Evolutionary conservation across 2,797 vertebrate species (phyloP), one percentile per base, ranked within the genome.

Genomic region (Anisognathus igniventris): DNA sequence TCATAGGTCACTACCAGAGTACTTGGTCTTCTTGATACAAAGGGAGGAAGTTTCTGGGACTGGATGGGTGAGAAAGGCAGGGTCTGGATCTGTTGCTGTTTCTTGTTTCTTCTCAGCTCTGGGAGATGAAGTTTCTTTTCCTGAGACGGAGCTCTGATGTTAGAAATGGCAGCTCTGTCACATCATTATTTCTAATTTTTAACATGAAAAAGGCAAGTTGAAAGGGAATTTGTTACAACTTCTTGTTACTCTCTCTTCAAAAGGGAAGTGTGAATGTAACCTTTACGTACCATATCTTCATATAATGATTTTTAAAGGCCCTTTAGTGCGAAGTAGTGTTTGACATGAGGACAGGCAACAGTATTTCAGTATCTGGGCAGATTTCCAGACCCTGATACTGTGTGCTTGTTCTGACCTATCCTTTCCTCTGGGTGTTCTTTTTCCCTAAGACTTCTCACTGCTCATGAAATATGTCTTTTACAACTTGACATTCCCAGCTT

Each of bases 171-270:
- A 62, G 21, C 23, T 81, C 67, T 85, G 64, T 71, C 84, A 83
- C 65, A 66, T 94, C 57, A 40, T 89, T 93, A 57, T 61, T 90
- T 92, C 68, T 65, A 30, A 31, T 89, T 94, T 87, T 87, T 83
- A 87, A 79, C 81, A 65, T 91, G 51, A 78, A 95, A 92, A 91
- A 92, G 40, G 25, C 42, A 58, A 86, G 80, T 86, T 95, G 65
- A 95, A 95, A 91, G 78, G 62, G 91, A 87, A 86, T 91, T 83
- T 44, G 24, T 94, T 80, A 83, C 42, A 90, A 66, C 61, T 80
- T 89, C 56, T 86, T 87, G 40, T 88, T 93, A 70, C 20, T 79
- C 33, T 51, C 40, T 65, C 65, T 83, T 89, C 42, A 72, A 24
- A 80, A 75, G 83, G 65, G 54, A 93, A 93, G 47, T 22, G 60